Evolutionary conservation across 2,113 vertebrate species (phyloP).

Genomic region (Centrocercus urophasianus): DNA sequence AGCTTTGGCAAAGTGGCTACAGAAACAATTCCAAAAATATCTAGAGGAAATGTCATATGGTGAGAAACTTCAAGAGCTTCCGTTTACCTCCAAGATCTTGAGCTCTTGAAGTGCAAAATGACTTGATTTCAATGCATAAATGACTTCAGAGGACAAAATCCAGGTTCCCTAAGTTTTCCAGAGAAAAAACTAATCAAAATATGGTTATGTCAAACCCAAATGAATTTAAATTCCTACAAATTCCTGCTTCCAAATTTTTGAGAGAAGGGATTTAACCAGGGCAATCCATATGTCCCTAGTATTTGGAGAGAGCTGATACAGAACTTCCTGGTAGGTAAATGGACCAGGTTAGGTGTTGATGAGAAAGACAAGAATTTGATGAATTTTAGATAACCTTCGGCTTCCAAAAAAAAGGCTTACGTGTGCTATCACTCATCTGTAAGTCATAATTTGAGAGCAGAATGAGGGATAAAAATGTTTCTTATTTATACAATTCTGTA

Average conservation of each 20-base stretch:
- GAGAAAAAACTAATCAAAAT: neutral
- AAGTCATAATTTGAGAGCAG: neutral
- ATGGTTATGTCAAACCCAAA: neutral
- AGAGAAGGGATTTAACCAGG: neutral
- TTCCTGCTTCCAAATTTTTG: neutral
- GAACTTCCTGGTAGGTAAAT: accelerated
- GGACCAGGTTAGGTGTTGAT: neutral
- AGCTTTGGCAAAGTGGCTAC: neutral
- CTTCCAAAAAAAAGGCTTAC: accelerated
- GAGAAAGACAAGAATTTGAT: neutral
- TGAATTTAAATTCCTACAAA: neutral
- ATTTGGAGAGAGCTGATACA: neutral
- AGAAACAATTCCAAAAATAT: neutral
- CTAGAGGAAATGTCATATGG: neutral
- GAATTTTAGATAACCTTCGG: neutral
- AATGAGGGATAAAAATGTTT: neutral
- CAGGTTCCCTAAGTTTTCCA: neutral
- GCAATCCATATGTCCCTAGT: accelerated
- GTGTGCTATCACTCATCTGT: neutral
- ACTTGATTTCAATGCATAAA: neutral
- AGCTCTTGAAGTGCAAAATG: neutral
- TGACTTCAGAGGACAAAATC: neutral
- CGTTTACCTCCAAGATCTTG: neutral
- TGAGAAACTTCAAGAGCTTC: neutral
- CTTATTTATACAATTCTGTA: neutral